Conservation (phyloP, 2,113 vertebrate genomes). For the Lamprotornis superbus region DNA sequence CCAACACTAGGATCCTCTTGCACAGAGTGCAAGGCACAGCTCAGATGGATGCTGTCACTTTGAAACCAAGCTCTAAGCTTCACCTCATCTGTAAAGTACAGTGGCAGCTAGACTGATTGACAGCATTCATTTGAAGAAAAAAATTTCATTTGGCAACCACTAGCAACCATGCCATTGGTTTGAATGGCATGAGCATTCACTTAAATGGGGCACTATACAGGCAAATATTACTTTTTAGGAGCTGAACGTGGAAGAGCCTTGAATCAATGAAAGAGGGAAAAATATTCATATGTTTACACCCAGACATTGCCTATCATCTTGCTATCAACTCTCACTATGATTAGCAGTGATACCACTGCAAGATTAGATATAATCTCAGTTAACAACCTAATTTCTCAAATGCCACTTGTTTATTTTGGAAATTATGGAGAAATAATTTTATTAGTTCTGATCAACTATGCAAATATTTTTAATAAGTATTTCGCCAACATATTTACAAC, state of each 20-base stretch:
- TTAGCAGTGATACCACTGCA: not conserved
- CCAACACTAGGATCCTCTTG: not conserved
- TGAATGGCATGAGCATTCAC: not conserved
- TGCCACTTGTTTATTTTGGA: not conserved
- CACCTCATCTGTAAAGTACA: not conserved
- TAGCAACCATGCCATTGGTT: not conserved
- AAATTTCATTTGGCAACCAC: not conserved
- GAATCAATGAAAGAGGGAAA: not conserved
- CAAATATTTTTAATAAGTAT: not conserved
- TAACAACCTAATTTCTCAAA: not conserved
- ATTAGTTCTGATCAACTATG: not conserved
- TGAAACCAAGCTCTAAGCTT: not conserved
- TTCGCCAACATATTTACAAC: not conserved
- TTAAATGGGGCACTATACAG: not conserved
- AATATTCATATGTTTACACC: not conserved
- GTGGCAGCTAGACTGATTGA: not conserved
- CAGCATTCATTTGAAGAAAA: not conserved
- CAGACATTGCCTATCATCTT: not conserved
- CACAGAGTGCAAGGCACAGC: not conserved
- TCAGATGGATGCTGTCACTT: not conserved
- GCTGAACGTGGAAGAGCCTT: not conserved
- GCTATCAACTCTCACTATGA: not conserved
- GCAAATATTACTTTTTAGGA: not conserved
- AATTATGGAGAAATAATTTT: not conserved
- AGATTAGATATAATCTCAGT: not conserved